Conservation (phyloP, 2,888 invertebrate species). For the Noctua janthina region DNA sequence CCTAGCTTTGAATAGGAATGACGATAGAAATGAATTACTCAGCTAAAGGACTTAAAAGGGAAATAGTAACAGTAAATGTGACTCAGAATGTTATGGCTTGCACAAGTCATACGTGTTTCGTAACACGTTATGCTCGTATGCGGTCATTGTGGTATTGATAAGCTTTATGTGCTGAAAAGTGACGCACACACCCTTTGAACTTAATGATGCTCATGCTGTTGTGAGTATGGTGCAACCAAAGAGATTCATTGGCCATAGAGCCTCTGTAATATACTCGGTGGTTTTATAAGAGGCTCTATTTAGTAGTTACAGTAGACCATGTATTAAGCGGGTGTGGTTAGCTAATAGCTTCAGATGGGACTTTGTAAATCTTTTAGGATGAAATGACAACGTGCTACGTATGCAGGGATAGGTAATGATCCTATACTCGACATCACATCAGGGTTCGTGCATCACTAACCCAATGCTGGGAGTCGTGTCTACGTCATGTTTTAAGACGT, state of each 20-base stretch:
- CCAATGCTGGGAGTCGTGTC: neutral
- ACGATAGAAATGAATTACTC: no score
- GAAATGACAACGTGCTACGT: neutral
- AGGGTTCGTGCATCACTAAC: neutral
- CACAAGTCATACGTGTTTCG: neutral
- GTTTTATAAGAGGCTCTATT: neutral
- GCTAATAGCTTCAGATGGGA: neutral
- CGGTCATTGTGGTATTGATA: neutral
- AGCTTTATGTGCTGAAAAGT: neutral
- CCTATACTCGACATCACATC: neutral
- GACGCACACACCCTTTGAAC: neutral
- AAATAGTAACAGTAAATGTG: neutral
- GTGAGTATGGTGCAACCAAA: neutral
- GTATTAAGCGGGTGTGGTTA: neutral
- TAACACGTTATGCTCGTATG: neutral
- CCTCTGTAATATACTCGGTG: neutral
- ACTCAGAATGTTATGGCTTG: neutral
- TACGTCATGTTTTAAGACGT: neutral
- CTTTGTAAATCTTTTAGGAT: neutral
- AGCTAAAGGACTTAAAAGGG: neutral
- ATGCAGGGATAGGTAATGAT: neutral
- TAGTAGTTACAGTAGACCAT: neutral
- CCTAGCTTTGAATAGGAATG: neutral
- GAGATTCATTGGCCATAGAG: neutral
- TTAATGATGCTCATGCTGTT: neutral